Conservation (phyloP, 2,797 vertebrate genomes). For the Phylloscopus collybita region DNA sequence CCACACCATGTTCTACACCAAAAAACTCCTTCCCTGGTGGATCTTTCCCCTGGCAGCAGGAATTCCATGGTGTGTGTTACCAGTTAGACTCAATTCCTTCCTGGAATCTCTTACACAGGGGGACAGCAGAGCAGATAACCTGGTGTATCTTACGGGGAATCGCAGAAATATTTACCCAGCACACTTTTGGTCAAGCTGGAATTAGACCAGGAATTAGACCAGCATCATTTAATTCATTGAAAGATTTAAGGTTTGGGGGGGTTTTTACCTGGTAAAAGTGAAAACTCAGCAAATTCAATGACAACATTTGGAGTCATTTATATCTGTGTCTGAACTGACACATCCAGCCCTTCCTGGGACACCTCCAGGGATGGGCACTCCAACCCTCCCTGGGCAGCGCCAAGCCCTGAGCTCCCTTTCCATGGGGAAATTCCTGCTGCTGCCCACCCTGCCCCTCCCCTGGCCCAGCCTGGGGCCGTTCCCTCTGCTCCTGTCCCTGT, state of each 20-base stretch:
- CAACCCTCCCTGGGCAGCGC: neutral
- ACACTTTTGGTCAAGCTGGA: neutral
- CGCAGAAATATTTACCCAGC: neutral
- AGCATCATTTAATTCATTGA: neutral
- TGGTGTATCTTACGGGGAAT: neutral
- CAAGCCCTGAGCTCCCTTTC: fast-evolving
- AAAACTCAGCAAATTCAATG: neutral
- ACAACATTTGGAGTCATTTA: neutral
- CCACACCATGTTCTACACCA: neutral
- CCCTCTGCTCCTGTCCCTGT: neutral
- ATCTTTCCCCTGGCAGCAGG: neutral
- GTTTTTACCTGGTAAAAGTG: neutral
- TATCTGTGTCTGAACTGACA: neutral
- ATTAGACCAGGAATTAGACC: neutral
- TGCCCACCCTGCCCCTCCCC: neutral
- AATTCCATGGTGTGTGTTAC: neutral
- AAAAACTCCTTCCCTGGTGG: neutral
- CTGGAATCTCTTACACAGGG: neutral
- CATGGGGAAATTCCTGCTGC: neutral
- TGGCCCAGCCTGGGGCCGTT: neutral
- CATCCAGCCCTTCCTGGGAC: fast-evolving
- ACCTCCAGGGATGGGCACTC: neutral
- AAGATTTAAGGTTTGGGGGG: neutral
- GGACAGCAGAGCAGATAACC: neutral
- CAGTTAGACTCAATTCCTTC: neutral